Conservation (phyloP, 2,888 invertebrate genomes). For the Tetragonisca angustula region DNA sequence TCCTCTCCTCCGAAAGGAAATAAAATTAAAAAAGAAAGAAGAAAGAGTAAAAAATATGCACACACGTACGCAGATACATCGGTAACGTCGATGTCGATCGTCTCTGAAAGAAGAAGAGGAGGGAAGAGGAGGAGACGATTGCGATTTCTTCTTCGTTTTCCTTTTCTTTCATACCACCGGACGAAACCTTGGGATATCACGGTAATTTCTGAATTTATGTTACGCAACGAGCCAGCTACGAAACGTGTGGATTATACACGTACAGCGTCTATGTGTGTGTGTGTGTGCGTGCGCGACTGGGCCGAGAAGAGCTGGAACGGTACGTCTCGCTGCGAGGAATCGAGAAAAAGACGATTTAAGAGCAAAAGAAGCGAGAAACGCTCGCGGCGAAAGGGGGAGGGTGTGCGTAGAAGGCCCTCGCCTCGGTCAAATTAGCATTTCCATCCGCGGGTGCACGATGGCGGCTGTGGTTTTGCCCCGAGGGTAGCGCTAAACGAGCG, state of each 20-base stretch:
- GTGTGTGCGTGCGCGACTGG: constrained; percentile 8
- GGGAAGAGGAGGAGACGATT: background rate
- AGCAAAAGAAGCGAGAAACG: constrained; percentile 45
- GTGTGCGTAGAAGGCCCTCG: constrained; percentile 60
- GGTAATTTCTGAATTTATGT: constrained; percentile 13
- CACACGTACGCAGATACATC: background rate
- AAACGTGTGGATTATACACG: background rate
- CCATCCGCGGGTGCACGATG: constrained; percentile 73
- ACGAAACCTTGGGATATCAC: background rate
- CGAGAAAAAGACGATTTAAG: constrained; percentile 54
- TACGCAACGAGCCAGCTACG: background rate
- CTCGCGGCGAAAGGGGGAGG: constrained; percentile 56
- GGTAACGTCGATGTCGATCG: background rate
- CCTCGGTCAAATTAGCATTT: constrained; percentile 76
- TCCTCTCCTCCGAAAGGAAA: background rate
- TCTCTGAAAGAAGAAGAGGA: background rate
- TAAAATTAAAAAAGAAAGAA: background rate
- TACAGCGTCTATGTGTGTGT: background rate
- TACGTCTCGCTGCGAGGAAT: constrained; percentile 43
- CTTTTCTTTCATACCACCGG: background rate
- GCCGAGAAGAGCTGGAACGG: constrained; percentile 38
- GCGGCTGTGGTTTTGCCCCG: constrained; percentile 68
- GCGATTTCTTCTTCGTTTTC: background rate
- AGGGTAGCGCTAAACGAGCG: constrained; percentile 74
- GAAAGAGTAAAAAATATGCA: background rate